A percentile compares a stretch with the other conserved stretches of the same genome.
Evolutionary conservation across 2,797 vertebrate genomes (phyloP).

Genomic region (Sarcoramphus papa): DNA sequence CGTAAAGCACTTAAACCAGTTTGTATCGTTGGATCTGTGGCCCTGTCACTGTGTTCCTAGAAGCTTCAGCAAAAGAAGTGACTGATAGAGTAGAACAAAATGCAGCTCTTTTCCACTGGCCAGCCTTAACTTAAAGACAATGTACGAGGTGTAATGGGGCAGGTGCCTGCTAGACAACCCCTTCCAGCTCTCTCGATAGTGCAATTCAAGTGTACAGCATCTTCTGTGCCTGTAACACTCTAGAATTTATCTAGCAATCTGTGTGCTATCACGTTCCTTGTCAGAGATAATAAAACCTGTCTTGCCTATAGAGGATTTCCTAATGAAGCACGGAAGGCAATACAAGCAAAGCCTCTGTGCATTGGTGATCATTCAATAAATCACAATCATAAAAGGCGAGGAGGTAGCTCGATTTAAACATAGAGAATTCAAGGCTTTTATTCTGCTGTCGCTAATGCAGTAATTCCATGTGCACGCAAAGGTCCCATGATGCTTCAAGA

Average conservation of each 20-base stretch:
- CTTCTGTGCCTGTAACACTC: not conserved
- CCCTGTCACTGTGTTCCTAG: not conserved
- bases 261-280: not conserved
- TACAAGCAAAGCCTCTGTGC: not conserved
- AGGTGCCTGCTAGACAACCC: not conserved
- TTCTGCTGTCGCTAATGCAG: not conserved
- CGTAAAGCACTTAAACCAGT: not conserved
- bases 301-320: slow-evolving; percentile 6
- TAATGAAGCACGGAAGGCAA: slow-evolving; percentile 17
- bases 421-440: not conserved
- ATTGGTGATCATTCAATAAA: slow-evolving; percentile 14
- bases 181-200: not conserved
- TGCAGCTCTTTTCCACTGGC: not conserved
- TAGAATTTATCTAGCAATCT: slow-evolving; percentile 24
- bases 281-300: slow-evolving; percentile 16
- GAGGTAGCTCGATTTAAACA: not conserved
- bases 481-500: not conserved
- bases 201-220: not conserved
- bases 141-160: not conserved
- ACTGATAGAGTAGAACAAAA: not conserved
- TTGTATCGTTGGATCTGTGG: not conserved
- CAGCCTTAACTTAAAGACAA: not conserved
- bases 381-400: slow-evolving; percentile 6
- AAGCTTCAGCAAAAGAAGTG: not conserved
- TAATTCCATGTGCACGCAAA: not conserved